Evolutionary conservation across 2,888 invertebrate genomes (phyloP).

Genomic region (Abrostola tripartita): DNA sequence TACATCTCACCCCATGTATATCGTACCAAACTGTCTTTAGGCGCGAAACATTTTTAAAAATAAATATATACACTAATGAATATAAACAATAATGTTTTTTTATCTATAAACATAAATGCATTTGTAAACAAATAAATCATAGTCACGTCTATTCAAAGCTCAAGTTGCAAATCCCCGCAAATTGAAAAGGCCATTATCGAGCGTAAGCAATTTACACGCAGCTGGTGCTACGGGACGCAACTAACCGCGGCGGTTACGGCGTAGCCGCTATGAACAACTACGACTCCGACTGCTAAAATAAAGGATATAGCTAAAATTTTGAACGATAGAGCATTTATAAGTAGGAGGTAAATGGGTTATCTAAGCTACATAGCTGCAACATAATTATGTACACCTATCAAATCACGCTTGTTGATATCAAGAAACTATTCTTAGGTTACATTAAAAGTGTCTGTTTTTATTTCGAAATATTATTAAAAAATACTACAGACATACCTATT

Average conservation of each 20-base stretch:
- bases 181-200: conserved; percentile 87
- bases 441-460: no score
- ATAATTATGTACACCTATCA: no score
- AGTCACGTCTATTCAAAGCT: conserved; percentile 66
- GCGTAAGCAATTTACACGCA: conserved; percentile 84
- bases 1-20: conserved; percentile 9
- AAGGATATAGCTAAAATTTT: background rate
- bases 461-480: background rate
- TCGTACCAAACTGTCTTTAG: conserved; percentile 3
- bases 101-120: conserved; percentile 14
- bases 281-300: conserved; percentile 12
- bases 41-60: conserved; percentile 1
- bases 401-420: no score
- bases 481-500: background rate
- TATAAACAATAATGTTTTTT: background rate
- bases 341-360: no score
- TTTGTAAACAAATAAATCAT: conserved; percentile 55
- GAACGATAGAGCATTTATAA: no score
- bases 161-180: conserved; percentile 83
- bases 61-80: background rate
- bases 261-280: conserved; percentile 40
- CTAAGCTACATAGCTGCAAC: no score
- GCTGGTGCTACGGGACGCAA: conserved; percentile 79
- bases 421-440: no score
- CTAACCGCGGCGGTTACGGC: conserved; percentile 58